A percentile compares a stretch with the other conserved stretches of the same genome.
Evolutionary conservation across 1,140 invertebrate species (phyloP).

Genomic region (Gryon sp.): DNA sequence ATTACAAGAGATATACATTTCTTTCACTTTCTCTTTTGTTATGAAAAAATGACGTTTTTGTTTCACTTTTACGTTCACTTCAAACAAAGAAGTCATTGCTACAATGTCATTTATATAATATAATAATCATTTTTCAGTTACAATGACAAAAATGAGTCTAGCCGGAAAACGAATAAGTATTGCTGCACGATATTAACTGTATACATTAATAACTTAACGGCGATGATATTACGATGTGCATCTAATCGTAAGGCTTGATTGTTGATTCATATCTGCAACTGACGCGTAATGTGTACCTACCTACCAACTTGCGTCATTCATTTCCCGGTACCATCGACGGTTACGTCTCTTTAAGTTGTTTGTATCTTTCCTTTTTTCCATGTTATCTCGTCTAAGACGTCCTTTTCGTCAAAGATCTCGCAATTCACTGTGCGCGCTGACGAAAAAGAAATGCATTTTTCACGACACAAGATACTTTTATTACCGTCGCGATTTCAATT

Average conservation of each 20-base stretch:
- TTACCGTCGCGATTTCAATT: conserved; percentile 44
- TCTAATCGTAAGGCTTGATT: conserved; percentile 55
- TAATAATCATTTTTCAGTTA: too few species aligned
- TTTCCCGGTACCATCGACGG: conserved; percentile 53
- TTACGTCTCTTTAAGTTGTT: conserved; percentile 52
- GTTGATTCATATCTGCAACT: conserved; percentile 55
- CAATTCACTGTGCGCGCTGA: conserved; percentile 27
- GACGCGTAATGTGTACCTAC: conserved; percentile 52
- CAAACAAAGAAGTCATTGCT: too few species aligned
- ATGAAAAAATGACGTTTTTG: too few species aligned
- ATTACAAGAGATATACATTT: too few species aligned
- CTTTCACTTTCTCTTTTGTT: too few species aligned
- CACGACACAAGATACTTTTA: conserved; percentile 32
- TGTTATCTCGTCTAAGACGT: conserved; percentile 28
- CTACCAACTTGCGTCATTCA: conserved; percentile 48
- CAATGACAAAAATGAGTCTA: conserved; percentile 25
- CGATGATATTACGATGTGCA: conserved; percentile 54
- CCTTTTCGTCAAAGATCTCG: conserved; percentile 25
- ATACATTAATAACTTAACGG: conserved; percentile 49
- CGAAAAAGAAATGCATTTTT: conserved; percentile 39
- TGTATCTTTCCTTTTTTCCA: conserved; percentile 46
- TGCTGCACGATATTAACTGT: conserved; percentile 44
- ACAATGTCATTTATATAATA: too few species aligned
- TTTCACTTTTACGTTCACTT: too few species aligned
- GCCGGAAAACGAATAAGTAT: conserved; percentile 21